Evolutionary conservation across 2,888 invertebrate species (phyloP).

Genomic region (Mythimna vitellina): DNA sequence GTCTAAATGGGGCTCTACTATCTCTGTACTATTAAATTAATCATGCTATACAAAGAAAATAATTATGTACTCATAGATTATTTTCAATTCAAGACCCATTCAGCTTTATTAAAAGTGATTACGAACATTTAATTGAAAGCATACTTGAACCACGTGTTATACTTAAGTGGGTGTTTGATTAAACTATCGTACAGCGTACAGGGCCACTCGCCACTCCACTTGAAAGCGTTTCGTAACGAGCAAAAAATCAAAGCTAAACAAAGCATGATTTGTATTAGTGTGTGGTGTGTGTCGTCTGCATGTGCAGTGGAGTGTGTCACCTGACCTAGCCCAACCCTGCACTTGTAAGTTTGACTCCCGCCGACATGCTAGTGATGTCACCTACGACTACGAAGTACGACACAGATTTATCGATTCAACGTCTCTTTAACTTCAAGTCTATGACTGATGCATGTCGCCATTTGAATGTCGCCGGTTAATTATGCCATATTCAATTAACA

Average conservation of each 20-base stretch:
- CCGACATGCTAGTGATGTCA: slow-evolving; percentile 74
- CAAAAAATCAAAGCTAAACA: slow-evolving; percentile 65
- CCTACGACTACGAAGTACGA: slow-evolving; percentile 11
- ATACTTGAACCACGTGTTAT: slow-evolving; percentile 41
- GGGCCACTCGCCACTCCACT: slow-evolving; percentile 57
- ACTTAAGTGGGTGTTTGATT: slow-evolving; percentile 49
- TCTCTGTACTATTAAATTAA: slow-evolving; percentile 28
- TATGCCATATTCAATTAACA: slow-evolving; percentile 37
- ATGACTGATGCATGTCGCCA: slow-evolving; percentile 14
- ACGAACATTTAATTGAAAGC: slow-evolving; percentile 32
- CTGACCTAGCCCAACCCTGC: slow-evolving; percentile 89
- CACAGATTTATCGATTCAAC: slow-evolving; percentile 64
- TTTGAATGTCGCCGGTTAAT: slow-evolving; percentile 24
- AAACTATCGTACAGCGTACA: slow-evolving; percentile 40
- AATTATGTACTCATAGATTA: slow-evolving; percentile 29
- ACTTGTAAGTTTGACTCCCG: slow-evolving; percentile 83
- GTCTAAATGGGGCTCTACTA: slow-evolving; percentile 18
- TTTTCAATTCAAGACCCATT: slow-evolving; percentile 21
- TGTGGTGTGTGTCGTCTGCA: slow-evolving; percentile 67
- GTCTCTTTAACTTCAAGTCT: neutral
- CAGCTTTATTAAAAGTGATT: slow-evolving; percentile 42
- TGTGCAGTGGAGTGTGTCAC: slow-evolving; percentile 84
- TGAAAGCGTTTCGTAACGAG: slow-evolving; percentile 60
- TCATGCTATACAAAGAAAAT: slow-evolving; percentile 19
- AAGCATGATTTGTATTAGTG: slow-evolving; percentile 62